Base-by-base conservation (phyloP, 2,113 vertebrate genomes). In the Apodemus speciosus region DNA sequence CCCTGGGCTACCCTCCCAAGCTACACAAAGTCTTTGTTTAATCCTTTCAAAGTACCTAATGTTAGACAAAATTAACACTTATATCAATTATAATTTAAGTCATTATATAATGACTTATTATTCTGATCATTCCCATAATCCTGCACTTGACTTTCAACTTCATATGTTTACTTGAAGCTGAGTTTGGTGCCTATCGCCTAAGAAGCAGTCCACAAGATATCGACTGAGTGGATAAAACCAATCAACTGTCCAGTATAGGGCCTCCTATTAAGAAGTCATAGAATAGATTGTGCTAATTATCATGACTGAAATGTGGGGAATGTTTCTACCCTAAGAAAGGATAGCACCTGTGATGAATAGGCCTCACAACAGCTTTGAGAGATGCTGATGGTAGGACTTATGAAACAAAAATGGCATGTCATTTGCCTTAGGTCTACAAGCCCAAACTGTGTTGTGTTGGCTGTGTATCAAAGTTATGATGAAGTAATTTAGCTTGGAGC, bases 401-500 rank as follows among this genome's bases (percentile, higher is more conserved):
- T 88, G n/a, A 92, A 92, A 89, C 58, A 81, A 76, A 66, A 88
- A 30, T 46, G 43, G 7, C 73, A 62, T 62, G 35, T 27, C 72
- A 75, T 76, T 83, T 86, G 68, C 32, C 68, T 64, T 46, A 76
- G 35, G 32, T 77, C 40, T 62, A 64, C 38, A 90, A 69, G 30
- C 76, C 80, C 20, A 86, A 87, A 83, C 77, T 56, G n/a, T 21
- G 3, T 53, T 89, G 15, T 49, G 68, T 73, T 62, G 23, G 15
- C 40, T 32, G 11, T 94, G 73, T 62, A 11, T 92, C 73, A 90
- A 94, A 86, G n/a, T 86, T 43, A 62, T 46, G 43, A 92, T 62
- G n/a, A 92, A 64, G n/a, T 69, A 35, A 81, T 92, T 81, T 90
- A 90, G 30, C 69, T 87, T 58, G 79, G 76, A 94, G 30, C 20